Evolutionary conservation across 2,113 vertebrate genomes (phyloP).

Genomic region (Brachionichthys hirsutus): DNA sequence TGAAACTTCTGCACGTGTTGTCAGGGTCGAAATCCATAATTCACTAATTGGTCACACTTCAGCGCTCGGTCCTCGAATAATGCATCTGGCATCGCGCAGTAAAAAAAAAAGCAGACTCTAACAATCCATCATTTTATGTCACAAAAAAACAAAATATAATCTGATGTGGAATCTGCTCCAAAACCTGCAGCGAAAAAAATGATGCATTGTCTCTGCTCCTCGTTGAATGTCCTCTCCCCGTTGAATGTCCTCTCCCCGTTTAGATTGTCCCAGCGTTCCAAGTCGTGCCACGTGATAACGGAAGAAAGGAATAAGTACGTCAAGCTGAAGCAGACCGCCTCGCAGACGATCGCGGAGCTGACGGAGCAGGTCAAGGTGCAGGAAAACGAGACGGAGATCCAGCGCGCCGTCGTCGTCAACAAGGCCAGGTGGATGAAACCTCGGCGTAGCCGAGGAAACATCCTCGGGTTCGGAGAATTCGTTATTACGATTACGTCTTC

Average conservation of each 20-base stretch:
- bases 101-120: constrained; percentile 26
- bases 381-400: constrained; percentile 83
- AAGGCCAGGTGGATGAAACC: constrained; percentile 81
- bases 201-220: background rate
- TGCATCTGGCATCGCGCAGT: constrained; percentile 28
- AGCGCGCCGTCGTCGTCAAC: constrained; percentile 71
- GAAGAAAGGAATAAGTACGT: constrained; percentile 86
- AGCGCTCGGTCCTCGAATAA: constrained; percentile 41
- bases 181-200: background rate
- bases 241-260: constrained; percentile 14
- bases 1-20: constrained; percentile 46
- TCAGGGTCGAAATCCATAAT: constrained; percentile 33
- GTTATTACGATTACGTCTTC: background rate
- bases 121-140: constrained; percentile 4
- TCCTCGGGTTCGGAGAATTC: too few species aligned
- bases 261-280: constrained; percentile 80
- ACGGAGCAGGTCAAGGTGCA: constrained; percentile 78
- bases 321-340: constrained; percentile 78
- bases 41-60: constrained; percentile 61
- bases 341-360: constrained; percentile 80
- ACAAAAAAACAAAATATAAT: constrained; percentile 2
- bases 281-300: constrained; percentile 76
- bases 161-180: constrained; percentile 3
- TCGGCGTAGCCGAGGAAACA: background rate
- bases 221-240: background rate